phyloP scores from a whole-genome alignment of 2,888 invertebrate genomes.

The Sesamia inferens region DNA sequence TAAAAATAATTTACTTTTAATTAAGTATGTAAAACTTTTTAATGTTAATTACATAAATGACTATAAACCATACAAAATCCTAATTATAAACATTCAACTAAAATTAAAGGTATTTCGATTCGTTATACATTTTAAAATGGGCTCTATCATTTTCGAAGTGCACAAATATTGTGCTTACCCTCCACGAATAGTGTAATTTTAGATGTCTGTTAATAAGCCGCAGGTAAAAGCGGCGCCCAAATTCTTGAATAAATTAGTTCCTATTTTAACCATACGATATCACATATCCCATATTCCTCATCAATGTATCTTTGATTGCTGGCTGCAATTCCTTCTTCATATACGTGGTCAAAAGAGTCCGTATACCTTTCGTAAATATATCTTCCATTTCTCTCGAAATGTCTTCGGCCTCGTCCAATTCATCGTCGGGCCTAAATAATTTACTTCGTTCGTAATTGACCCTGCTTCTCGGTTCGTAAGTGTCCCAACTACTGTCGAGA shows the following conservation, averaged over 20 bases:
- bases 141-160: background rate
- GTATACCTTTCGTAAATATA: conserved; percentile 95
- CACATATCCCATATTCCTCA: conserved; percentile 96
- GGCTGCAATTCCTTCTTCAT: conserved; percentile 96
- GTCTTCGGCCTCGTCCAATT: conserved; percentile 91
- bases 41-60: conserved; percentile 51
- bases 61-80: conserved; percentile 52
- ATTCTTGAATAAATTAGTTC: conserved; percentile 12
- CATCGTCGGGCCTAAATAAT: conserved; percentile 87
- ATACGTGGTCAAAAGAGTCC: conserved; percentile 94
- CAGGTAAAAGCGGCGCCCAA: background rate
- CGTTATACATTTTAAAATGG: conserved; percentile 18
- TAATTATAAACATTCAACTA: conserved; percentile 15
- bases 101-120: conserved; percentile 17
- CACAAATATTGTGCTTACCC: background rate
- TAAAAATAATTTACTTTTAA: conserved; percentile 31
- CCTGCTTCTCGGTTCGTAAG: conserved; percentile 80
- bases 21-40: conserved; percentile 23
- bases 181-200: background rate
- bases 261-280: conserved; percentile 93
- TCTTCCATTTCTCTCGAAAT: conserved; percentile 95
- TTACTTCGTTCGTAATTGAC: conserved; percentile 86
- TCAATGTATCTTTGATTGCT: conserved; percentile 95
- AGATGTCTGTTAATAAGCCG: background rate
- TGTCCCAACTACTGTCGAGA: conserved; percentile 79